These are phyloP conservation scores for Tauraco erythrolophus DNA, from an alignment of 2,113 vertebrate species.

Conservation along the genomic window DNA sequence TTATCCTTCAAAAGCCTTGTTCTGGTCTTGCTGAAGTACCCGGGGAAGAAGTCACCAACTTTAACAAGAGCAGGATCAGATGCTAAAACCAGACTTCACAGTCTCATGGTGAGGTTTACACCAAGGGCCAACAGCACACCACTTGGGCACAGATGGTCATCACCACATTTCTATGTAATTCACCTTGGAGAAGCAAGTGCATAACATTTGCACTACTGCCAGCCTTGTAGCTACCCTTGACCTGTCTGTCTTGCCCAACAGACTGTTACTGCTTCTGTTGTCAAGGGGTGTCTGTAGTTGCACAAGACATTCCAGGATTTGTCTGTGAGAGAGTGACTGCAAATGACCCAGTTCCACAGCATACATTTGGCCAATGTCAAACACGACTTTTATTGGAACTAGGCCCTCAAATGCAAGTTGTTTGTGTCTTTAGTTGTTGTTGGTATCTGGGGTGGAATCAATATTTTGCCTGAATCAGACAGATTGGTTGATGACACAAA, in stretches of 20 bases:
- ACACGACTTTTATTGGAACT: background rate
- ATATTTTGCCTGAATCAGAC: background rate
- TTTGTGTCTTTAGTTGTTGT: background rate
- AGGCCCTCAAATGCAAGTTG: background rate
- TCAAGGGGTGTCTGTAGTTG: background rate
- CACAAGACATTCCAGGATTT: background rate
- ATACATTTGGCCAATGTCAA: background rate
- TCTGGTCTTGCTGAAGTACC: background rate
- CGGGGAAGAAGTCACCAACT: background rate
- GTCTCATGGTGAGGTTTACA: background rate
- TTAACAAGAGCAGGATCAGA: background rate
- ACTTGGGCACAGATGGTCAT: background rate
- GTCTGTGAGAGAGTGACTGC: background rate
- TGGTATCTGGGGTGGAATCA: background rate
- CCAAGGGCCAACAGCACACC: background rate
- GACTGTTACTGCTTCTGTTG: background rate
- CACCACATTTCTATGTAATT: rapidly evolving
- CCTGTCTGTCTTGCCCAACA: background rate
- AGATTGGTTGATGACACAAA: background rate
- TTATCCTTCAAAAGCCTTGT: background rate
- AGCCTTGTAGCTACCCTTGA: background rate
- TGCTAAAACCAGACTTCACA: background rate
- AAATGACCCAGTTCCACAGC: background rate
- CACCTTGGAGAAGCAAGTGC: background rate
- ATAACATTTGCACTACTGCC: background rate